Conservation (phyloP, 2,797 vertebrate species). For the Microctenopoma lineatum region DNA sequence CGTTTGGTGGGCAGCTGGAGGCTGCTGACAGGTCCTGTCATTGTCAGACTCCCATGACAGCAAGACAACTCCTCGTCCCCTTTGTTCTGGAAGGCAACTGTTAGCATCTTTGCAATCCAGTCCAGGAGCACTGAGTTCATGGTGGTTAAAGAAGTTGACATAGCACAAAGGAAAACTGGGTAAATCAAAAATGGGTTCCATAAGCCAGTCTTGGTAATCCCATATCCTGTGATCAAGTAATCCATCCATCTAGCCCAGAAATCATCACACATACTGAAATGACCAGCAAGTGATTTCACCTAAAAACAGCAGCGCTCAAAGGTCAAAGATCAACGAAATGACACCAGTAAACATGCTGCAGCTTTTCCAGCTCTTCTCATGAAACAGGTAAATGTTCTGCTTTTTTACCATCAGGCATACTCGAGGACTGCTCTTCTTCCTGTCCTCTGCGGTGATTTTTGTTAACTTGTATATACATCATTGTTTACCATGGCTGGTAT, state of each 20-base stretch:
- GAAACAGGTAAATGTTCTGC: slow-evolving; percentile 24
- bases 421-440: slow-evolving; percentile 26
- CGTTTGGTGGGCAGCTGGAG: slow-evolving; percentile 33
- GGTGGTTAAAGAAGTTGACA: slow-evolving; percentile 33
- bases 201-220: slow-evolving; percentile 42
- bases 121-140: slow-evolving; percentile 34
- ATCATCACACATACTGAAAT: slow-evolving; percentile 40
- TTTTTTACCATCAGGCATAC: slow-evolving; percentile 28
- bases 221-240: slow-evolving; percentile 32
- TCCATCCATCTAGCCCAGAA: slow-evolving; percentile 51
- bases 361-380: slow-evolving; percentile 37
- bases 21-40: slow-evolving; percentile 15
- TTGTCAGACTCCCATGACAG: slow-evolving; percentile 28
- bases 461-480: slow-evolving; percentile 78
- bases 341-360: slow-evolving; percentile 11
- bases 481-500: slow-evolving; percentile 68
- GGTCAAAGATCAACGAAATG: slow-evolving; percentile 58
- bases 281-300: slow-evolving; percentile 23
- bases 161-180: slow-evolving; percentile 35
- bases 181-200: slow-evolving; percentile 23
- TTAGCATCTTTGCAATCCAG: slow-evolving; percentile 22
- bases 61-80: slow-evolving; percentile 6
- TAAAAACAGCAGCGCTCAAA: slow-evolving; percentile 44
- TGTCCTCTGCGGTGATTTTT: slow-evolving; percentile 56
- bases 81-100: slow-evolving; percentile 40